Base-by-base conservation (phyloP, 2,113 vertebrate genomes). In the Macrotis lagotis region DNA sequence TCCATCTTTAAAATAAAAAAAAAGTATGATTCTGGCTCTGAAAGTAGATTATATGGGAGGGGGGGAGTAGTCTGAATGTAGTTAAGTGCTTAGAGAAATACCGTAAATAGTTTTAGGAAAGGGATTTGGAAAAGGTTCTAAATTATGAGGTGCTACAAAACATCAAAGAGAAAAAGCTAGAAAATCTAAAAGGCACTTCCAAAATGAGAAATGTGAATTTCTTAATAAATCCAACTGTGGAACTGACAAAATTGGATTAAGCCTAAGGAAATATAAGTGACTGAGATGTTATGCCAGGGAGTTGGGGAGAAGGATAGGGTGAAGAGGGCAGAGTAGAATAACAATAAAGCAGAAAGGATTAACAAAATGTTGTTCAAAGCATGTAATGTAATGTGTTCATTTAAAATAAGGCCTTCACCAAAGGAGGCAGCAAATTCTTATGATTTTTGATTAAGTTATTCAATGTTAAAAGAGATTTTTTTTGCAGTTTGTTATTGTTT, bases 401-500 rank as follows among this genome's bases (percentile, higher is more conserved):
- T 83, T 83, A 83, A 83, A 92, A 97, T 97, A 96, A 96, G 50
- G 91, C 90, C 96, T 94, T 96, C 59, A 97, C 93, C 0, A 0
- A 74, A 88, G 89, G 1, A 90, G 90, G 92, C 93, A 95, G 88
- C 96, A 97, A 96, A 95, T 90, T 95, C 95, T 91, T 90, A 94
- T 24, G n/a, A 91, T 90, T 96, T 47, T 89, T 94, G 91, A 94
- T 50, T 93, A 95, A 83, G 97, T 97, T 97, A 91, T 91, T 95
- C 92, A 50, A 90, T 83, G 96, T 93, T 92, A 95, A 96, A 49
- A 52, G 59, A 51, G 66, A 50, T 91, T 97, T 52, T 97, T 90
- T 94, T 52, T 94, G 14, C 48, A 90, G 48, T 48, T 89, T n/a
- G 99, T 98, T 98, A 53, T 95, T 96, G 96, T 98, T 98, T 98